Evolutionary conservation across 2,113 vertebrate genomes (phyloP), one percentile per base, ranked within the genome.

Genomic region (Murina feae): DNA sequence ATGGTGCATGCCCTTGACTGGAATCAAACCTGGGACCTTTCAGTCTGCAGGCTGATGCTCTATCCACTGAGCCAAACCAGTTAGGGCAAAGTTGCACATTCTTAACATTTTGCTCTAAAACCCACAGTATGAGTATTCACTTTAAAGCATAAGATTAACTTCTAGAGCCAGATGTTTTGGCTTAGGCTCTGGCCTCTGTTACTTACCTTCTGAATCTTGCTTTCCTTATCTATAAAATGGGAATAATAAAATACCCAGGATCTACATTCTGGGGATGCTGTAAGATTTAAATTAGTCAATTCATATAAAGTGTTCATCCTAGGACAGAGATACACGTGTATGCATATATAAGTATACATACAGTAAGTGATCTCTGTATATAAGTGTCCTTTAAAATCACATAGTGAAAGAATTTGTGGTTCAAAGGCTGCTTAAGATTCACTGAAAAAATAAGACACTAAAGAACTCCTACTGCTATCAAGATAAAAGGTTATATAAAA

Each of bases 381-480:
- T 72, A 47, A 47, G 84, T 89, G 6, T 44, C 13, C 53, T 93
- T 94, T 85, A 39, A 91, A 71, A 35, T 85, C 12, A 17, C 28
- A 75, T 2, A 42, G 75, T 63, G 16, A 95, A 93, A 89, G 39
- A 95, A 89, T 95, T 47, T 92, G 68, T 84, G 20, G 42, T 94
- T 90, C 51, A 72, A 86, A 58, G 47, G 32, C 9, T 90, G 80
- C 17, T 23, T 16, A 93, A 85, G 18, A 90, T 74, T 47, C 66
- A 96, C 20, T 4, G 55, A 84, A 78, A 39, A 2, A 80, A 94
- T 78, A 37, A 86, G 86, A 76, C 0, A 81, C 72, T 78, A 39
- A 47, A 74, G 42, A 96, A 87, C 74, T 2, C 42, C 18, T 83
- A 65, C 21, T 87, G 13, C 16, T 95, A 93, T 44, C 9, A 84